Percentiles rank a stretch among this genome's conserved stretches.
phyloP scores from a whole-genome alignment of 2,113 vertebrate genomes.

The Tinamus guttatus region DNA sequence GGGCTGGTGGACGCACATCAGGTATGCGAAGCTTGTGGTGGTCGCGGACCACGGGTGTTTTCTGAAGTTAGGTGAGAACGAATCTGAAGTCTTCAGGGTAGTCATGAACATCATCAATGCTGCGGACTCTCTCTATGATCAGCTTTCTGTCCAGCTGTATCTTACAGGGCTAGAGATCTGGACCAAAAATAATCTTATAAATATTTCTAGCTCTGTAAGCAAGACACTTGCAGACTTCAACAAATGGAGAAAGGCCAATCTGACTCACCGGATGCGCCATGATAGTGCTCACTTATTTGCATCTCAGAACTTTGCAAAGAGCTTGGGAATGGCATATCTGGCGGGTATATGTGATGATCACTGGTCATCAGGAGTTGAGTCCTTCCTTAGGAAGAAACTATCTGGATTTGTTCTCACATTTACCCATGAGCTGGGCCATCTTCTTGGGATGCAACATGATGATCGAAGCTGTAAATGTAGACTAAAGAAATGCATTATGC shows the following conservation, averaged over 20 bases:
- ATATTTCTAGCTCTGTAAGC: background rate
- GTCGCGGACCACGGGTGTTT: slow-evolving; percentile 34
- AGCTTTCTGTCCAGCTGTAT: slow-evolving; percentile 26
- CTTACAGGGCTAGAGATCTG: slow-evolving; percentile 71
- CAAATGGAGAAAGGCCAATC: background rate
- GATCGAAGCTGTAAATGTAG: background rate
- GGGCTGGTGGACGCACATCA: background rate
- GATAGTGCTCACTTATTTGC: slow-evolving; percentile 62
- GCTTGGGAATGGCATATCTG: background rate
- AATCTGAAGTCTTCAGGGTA: background rate
- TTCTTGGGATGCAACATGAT: slow-evolving; percentile 67
- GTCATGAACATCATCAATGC: slow-evolving; percentile 40
- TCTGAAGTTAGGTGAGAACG: background rate
- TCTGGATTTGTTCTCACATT: background rate
- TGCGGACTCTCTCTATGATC: background rate
- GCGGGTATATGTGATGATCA: background rate
- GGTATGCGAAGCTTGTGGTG: background rate
- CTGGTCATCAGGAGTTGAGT: slow-evolving; percentile 8
- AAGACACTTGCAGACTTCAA: background rate
- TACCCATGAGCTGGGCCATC: slow-evolving; percentile 72
- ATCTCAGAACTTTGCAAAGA: slow-evolving; percentile 21
- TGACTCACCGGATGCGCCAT: background rate
- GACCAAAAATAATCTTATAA: slow-evolving; percentile 39
- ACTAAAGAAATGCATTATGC: slow-evolving; percentile 13
- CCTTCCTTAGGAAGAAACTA: background rate